phyloP scores from a whole-genome alignment of 2,113 vertebrate genomes.

The Acanthochromis polyacanthus region DNA sequence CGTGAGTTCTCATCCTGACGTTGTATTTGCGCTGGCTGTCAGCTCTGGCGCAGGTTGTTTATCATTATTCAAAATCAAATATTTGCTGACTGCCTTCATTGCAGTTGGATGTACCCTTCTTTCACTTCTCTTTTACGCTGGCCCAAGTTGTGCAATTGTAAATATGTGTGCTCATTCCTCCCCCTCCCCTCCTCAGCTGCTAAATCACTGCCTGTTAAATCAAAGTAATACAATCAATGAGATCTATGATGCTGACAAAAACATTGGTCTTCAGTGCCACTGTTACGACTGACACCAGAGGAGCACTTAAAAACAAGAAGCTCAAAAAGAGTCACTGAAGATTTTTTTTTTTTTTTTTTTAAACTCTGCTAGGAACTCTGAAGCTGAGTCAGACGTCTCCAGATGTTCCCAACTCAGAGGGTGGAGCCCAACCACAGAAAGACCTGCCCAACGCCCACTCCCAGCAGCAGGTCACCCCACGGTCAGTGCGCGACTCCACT shows the following conservation, averaged over 20 bases:
- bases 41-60: background rate
- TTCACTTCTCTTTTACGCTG: slow-evolving; percentile 16
- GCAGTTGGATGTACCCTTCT: slow-evolving; percentile 12
- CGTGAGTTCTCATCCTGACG: background rate
- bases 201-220: slow-evolving; percentile 56
- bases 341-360: slow-evolving; percentile 9
- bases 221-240: slow-evolving; percentile 57
- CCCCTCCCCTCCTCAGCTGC: background rate
- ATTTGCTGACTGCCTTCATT: slow-evolving; percentile 34
- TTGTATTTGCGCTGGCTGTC: slow-evolving; percentile 17
- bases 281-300: background rate
- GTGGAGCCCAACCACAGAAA: slow-evolving; percentile 77
- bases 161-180: slow-evolving; percentile 29
- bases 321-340: slow-evolving; percentile 14
- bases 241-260: slow-evolving; percentile 35
- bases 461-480: slow-evolving; percentile 89
- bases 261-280: slow-evolving; percentile 4
- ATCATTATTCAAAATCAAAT: slow-evolving; percentile 40
- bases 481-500: slow-evolving; percentile 68
- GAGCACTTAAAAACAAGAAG: background rate
- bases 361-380: slow-evolving; percentile 80
- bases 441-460: slow-evolving; percentile 90
- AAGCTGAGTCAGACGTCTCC: slow-evolving; percentile 94
- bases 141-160: slow-evolving; percentile 38
- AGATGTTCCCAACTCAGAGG: slow-evolving; percentile 86